phyloP scores from a whole-genome alignment of 2,888 invertebrate species.

The Chorisops tibialis region DNA sequence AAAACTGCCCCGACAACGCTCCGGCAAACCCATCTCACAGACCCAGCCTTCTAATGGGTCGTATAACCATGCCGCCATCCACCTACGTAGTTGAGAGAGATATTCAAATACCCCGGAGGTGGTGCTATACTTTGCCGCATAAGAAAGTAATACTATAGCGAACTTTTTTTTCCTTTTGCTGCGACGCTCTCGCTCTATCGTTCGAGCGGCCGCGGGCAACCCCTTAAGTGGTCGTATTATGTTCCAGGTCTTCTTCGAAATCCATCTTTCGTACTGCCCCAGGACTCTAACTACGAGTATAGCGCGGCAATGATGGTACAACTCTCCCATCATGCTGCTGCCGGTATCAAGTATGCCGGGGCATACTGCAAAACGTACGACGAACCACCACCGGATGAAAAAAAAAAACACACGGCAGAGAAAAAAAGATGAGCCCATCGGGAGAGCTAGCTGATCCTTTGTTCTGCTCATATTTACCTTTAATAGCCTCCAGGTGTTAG shows the following conservation, averaged over 20 bases:
- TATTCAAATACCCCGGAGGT: constrained; percentile 30
- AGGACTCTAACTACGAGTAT: constrained; percentile 29
- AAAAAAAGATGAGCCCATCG: background rate
- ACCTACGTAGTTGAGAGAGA: constrained; percentile 26
- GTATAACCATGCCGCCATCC: constrained; percentile 11
- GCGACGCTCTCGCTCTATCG: constrained; percentile 21
- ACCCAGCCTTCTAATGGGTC: no score
- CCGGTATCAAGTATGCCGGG: background rate
- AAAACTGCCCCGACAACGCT: background rate
- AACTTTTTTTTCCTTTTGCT: constrained; percentile 10
- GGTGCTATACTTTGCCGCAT: background rate
- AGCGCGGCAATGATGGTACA: constrained; percentile 27
- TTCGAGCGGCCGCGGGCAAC: constrained; percentile 19
- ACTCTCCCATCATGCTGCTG: background rate
- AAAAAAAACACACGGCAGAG: constrained; percentile 1
- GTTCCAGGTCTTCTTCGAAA: constrained; percentile 31
- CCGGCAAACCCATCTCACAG: background rate
- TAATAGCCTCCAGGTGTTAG: constrained; percentile 28
- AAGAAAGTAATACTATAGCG: constrained; percentile 28
- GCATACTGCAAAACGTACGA: background rate
- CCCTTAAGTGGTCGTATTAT: constrained; percentile 34
- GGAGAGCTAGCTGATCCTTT: constrained; percentile 27
- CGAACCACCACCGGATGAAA: background rate
- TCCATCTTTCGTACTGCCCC: constrained; percentile 29
- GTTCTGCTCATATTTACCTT: constrained; percentile 32